Conservation (phyloP, 2,113 vertebrate genomes). For the Sander vitreus region DNA sequence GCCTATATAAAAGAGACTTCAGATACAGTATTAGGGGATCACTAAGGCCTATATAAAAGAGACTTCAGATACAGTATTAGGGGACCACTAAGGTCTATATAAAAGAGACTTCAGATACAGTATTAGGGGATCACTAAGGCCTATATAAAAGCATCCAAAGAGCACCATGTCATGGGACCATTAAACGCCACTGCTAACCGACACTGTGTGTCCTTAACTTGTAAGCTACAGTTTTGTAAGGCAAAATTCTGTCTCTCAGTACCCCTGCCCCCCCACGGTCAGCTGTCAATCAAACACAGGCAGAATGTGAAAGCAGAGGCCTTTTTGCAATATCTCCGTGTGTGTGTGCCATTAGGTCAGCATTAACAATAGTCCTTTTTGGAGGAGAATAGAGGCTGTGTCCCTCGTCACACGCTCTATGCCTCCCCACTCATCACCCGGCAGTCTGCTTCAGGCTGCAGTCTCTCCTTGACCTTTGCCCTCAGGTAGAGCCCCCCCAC, state of each 20-base stretch:
- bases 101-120: no score
- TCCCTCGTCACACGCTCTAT: constrained; percentile 13
- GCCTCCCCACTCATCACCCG: constrained; percentile 47
- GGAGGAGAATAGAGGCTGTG: constrained; percentile 54
- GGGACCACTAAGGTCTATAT: no score
- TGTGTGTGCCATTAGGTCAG: constrained; percentile 61
- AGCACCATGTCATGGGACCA: no score
- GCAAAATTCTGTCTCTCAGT: background rate
- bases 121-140: no score
- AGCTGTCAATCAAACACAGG: background rate
- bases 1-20: no score
- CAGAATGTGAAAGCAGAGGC: no score
- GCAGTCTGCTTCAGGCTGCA: constrained; percentile 51
- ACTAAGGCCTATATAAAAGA: no score
- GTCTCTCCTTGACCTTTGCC: constrained; percentile 78
- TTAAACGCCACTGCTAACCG: background rate
- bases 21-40: no score
- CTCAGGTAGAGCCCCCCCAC: constrained; percentile 57
- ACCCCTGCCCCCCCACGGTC: background rate
- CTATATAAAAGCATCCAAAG: no score
- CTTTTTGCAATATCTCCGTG: no score
- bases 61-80: no score
- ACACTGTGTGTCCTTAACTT: background rate
- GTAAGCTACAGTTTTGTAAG: background rate
- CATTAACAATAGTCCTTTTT: constrained; percentile 79